Evolutionary conservation across 2,797 vertebrate genomes (phyloP).

Genomic region (Diplodus sargus): DNA sequence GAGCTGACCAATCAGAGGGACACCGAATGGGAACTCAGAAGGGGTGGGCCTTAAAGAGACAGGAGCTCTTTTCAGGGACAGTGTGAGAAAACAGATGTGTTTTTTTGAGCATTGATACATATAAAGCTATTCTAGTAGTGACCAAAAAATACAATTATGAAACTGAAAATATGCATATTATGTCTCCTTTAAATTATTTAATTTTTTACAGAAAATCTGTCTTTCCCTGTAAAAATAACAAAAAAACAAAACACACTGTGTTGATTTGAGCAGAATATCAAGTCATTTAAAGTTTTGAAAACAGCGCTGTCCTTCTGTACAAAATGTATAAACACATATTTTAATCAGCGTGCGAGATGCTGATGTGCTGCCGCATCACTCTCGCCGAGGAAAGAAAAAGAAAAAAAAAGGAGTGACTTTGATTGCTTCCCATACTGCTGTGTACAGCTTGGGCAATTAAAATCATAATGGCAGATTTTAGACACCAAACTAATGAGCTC

Average conservation of each 20-base stretch:
- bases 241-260: neutral
- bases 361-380: constrained; percentile 47
- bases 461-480: constrained; percentile 77
- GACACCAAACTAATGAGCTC: constrained; percentile 79
- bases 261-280: neutral
- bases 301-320: neutral
- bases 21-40: neutral
- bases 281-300: constrained; percentile 17
- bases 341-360: constrained; percentile 10
- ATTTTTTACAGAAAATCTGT: neutral
- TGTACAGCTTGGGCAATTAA: constrained; percentile 75
- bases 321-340: constrained; percentile 28
- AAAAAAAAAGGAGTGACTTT: constrained; percentile 52
- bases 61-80: too few relatives aligned
- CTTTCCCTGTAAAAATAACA: neutral
- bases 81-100: too few relatives aligned
- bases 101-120: too few relatives aligned
- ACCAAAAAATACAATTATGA: too few relatives aligned
- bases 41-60: too few relatives aligned
- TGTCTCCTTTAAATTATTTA: too few relatives aligned
- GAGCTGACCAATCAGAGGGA: too few relatives aligned
- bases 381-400: constrained; percentile 23
- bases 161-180: too few relatives aligned
- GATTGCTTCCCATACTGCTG: constrained; percentile 61
- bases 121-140: too few relatives aligned